A percentile compares a stretch with the other conserved stretches of the same genome.
Evolutionary conservation across 2,888 invertebrate genomes (phyloP).

Genomic region (Leuctra nigra): DNA sequence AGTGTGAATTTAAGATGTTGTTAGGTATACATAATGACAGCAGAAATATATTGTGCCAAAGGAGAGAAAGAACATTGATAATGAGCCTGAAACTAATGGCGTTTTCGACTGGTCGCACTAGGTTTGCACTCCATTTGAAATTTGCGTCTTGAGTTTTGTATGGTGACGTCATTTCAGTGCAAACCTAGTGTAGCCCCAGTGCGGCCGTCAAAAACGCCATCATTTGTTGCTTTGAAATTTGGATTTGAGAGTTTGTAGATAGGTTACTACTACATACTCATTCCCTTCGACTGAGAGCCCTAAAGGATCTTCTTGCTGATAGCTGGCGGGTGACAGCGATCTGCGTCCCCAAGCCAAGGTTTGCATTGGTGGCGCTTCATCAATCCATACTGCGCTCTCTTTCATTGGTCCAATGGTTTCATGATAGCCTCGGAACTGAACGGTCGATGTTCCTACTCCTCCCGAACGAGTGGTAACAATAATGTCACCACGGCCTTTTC

Average conservation of each 20-base stretch:
- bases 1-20: neutral
- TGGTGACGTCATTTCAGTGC: no score
- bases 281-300: constrained; percentile 90
- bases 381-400: constrained; percentile 98
- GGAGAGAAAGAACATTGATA: neutral
- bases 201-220: no score
- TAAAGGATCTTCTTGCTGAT: constrained; percentile 87
- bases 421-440: constrained; percentile 80
- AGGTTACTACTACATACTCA: constrained; percentile 59
- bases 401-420: constrained; percentile 90
- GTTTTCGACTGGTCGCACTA: no score
- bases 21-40: constrained; percentile 13
- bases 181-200: no score
- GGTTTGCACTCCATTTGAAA: no score
- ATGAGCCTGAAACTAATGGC: no score
- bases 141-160: no score
- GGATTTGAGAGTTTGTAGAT: no score
- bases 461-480: constrained; percentile 81
- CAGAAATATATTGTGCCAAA: no score
- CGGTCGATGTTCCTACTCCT: constrained; percentile 82
- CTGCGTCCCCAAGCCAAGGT: constrained; percentile 76
- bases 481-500: constrained; percentile 86
- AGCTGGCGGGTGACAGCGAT: constrained; percentile 76
- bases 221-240: no score
- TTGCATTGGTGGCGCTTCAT: constrained; percentile 84